A percentile compares a stretch with the other conserved stretches of the same genome.
phyloP scores from a whole-genome alignment of 2,888 invertebrate genomes.

The Sinotaia quadrata region DNA sequence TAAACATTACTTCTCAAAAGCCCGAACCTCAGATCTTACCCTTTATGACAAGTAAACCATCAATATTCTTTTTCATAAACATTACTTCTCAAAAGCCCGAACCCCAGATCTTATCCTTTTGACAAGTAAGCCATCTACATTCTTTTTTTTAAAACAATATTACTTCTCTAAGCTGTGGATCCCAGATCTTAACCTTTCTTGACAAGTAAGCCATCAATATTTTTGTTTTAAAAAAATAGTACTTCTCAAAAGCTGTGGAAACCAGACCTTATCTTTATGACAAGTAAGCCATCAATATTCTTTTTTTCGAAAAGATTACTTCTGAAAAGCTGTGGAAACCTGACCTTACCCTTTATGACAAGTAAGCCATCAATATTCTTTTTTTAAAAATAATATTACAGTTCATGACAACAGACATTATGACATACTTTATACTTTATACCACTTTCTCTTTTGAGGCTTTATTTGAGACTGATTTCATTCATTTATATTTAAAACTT shows the following conservation, averaged over 20 bases:
- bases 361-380: constrained; percentile 30
- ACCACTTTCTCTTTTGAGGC: too few relatives aligned
- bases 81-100: constrained; percentile 26
- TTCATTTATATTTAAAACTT: too few relatives aligned
- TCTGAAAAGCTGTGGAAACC: constrained; percentile 39
- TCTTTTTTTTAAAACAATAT: not conserved
- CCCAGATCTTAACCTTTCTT: constrained; percentile 48
- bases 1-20: not conserved
- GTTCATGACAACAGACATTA: too few relatives aligned
- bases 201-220: constrained; percentile 40
- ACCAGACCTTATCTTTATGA: constrained; percentile 50
- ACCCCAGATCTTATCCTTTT: constrained; percentile 47
- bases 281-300: constrained; percentile 35
- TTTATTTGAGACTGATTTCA: too few relatives aligned
- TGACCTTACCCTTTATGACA: constrained; percentile 50
- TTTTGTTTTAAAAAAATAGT: too few relatives aligned
- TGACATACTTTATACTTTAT: too few relatives aligned
- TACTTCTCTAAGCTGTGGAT: constrained; percentile 33
- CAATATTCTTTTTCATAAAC: not conserved
- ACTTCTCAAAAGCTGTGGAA: constrained; percentile 30
- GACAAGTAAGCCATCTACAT: constrained; percentile 40
- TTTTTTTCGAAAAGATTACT: not conserved
- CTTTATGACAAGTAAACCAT: constrained; percentile 47
- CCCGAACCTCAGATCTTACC: constrained; percentile 49
- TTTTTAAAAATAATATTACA: too few relatives aligned